A percentile compares a stretch with the other conserved stretches of the same genome.
Conservation (phyloP, 2,888 invertebrate species). For the Stenotaenia linearis region DNA sequence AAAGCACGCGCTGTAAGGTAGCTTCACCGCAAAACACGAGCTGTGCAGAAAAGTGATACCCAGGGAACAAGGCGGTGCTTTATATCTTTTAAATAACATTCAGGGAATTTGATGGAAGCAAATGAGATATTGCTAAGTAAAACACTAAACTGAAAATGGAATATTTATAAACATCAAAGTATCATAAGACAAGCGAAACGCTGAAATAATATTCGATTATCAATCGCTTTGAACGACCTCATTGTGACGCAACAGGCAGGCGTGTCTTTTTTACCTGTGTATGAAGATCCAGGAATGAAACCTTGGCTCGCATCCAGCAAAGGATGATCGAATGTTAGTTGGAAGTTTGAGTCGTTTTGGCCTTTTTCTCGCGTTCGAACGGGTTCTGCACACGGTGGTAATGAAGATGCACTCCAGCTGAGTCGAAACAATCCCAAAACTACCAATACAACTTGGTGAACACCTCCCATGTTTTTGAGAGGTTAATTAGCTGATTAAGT, state of each 20-base stretch:
- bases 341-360: neutral
- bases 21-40: neutral
- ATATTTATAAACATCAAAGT: too few relatives aligned
- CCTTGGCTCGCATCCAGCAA: conserved; percentile 27
- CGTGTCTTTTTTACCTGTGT: conserved; percentile 26
- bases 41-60: neutral
- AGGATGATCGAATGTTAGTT: conserved; percentile 16
- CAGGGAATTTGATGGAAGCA: neutral
- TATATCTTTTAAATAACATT: neutral
- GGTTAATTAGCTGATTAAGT: neutral
- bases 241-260: conserved; percentile 20
- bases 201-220: neutral
- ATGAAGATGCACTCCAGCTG: neutral
- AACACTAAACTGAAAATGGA: too few relatives aligned
- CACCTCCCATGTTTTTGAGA: neutral
- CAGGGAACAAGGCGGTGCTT: neutral
- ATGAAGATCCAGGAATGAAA: conserved; percentile 16
- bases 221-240: neutral
- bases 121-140: neutral
- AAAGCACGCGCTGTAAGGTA: neutral
- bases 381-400: neutral
- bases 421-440: neutral
- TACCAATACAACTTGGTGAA: neutral
- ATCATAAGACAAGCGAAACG: too few relatives aligned
- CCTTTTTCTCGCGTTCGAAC: neutral